Evolutionary conservation across 2,113 vertebrate genomes (phyloP), one percentile per base, ranked within the genome.

Genomic region (Trachemys scripta): DNA sequence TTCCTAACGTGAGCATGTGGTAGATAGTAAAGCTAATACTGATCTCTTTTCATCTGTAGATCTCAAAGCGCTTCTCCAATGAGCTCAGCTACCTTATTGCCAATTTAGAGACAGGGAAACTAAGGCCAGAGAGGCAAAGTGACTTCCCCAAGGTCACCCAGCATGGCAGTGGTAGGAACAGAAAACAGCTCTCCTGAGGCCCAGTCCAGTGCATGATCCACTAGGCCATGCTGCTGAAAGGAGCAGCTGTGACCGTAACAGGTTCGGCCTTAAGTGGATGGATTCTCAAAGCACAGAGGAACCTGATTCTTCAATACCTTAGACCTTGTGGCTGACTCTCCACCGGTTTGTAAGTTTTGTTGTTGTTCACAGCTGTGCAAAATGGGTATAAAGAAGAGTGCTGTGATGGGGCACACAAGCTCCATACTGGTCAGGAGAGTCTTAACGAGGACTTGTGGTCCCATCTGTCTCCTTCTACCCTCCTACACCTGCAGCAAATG

Each of bases 241-340:
- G 13, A 19, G 31, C 42, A 9, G 1, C 24, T 1, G 2, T 56
- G 38, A 82, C 13, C 10, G 6, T 76, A 24, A 25, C 38, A 45
- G 38, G 20, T 42, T 42, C 3, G 3, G n/a, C 72, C 24, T 45
- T 76, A 25, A 17, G 1, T 12, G 85, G 62, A 65, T 1, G 24
- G 20, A 45, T 25, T 0, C n/a, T 92, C 1, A 0, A 2, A 35
- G 50, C 1, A 0, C 8, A 65, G 49, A n/a, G 20, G 84, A 91
- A 2, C 17, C 7, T 82, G 85, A 7, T 29, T 56, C 38, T 1
- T 49, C 57, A 49, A 56, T 4, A 14, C 8, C 27, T 35, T 14
- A 14, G 13, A 16, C 35, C 50, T 4, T 27, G 47, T 76, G 57
- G 35, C 87, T 0, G 0, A 88, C 53, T 80, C 65, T 38, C 90